Conservation (phyloP, 2,797 vertebrate genomes). For the Gambelia wislizenii region DNA sequence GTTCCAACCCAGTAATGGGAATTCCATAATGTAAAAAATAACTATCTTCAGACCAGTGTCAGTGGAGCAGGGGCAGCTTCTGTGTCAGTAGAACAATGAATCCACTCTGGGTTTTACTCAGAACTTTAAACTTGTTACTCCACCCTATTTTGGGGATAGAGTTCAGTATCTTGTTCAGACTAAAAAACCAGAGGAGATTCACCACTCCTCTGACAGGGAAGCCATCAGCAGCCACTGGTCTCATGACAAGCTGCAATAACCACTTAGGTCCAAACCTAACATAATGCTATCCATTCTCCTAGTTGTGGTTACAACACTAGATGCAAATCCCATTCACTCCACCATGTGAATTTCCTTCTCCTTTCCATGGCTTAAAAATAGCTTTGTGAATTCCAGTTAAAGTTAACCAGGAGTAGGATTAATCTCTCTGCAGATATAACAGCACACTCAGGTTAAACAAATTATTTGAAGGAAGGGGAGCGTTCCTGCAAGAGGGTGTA, state of each 20-base stretch:
- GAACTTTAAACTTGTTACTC: too few relatives aligned
- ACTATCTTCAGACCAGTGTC: too few relatives aligned
- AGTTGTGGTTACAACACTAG: background rate
- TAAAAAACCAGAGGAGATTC: too few relatives aligned
- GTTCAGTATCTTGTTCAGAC: too few relatives aligned
- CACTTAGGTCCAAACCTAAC: background rate
- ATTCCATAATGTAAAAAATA: background rate
- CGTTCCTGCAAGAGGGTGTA: background rate
- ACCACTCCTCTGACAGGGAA: too few relatives aligned
- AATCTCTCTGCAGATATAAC: background rate
- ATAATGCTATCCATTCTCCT: background rate
- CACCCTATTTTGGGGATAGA: too few relatives aligned
- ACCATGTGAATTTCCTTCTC: background rate
- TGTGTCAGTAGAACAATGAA: too few relatives aligned
- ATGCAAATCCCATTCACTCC: background rate
- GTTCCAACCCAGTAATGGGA: background rate
- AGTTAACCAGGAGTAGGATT: background rate
- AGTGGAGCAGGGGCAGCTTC: too few relatives aligned
- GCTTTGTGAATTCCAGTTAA: background rate
- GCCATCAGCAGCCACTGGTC: too few relatives aligned
- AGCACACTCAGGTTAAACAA: background rate
- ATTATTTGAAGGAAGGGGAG: background rate
- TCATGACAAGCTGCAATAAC: background rate
- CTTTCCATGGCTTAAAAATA: background rate
- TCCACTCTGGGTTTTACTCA: too few relatives aligned